These are phyloP conservation scores for Pelagia noctiluca DNA, from an alignment of 30 jellyfish, hydroid and myxozoan genomes.

Conservation along the genomic window DNA sequence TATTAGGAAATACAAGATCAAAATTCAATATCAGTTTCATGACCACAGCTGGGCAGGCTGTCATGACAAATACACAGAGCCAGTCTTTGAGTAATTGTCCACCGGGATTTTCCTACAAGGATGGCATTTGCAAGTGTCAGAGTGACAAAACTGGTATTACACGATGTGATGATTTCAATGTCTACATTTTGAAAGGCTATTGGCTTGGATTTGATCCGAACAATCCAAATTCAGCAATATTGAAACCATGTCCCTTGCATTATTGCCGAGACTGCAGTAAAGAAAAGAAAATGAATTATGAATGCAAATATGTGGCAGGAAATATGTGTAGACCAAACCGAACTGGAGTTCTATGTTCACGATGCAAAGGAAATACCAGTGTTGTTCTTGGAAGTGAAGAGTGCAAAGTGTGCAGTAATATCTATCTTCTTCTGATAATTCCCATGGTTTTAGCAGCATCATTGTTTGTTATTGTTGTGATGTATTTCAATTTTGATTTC, in stretches of 20 bases:
- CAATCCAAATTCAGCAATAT: slow-evolving; percentile 3
- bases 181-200: slow-evolving; percentile 53
- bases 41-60: slow-evolving; percentile 80
- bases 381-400: slow-evolving; percentile 79
- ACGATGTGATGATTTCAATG: slow-evolving; percentile 69
- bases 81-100: slow-evolving; percentile 67
- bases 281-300: slow-evolving; percentile 13
- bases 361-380: slow-evolving; percentile 76
- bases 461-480: slow-evolving; percentile 63
- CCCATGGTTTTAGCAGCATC: slow-evolving; percentile 69
- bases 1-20: slow-evolving; percentile 51
- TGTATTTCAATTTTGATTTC: slow-evolving; percentile 86
- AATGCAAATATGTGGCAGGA: slow-evolving; percentile 54
- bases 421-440: slow-evolving; percentile 41
- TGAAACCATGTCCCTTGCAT: slow-evolving; percentile 75
- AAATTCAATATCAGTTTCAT: slow-evolving; percentile 45
- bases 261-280: slow-evolving; percentile 68
- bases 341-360: slow-evolving; percentile 80
- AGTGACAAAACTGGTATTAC: slow-evolving; percentile 61
- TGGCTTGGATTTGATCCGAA: slow-evolving; percentile 45
- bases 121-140: slow-evolving; percentile 63
- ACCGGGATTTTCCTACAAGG: slow-evolving; percentile 66
- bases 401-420: slow-evolving; percentile 68
- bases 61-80: slow-evolving; percentile 20
- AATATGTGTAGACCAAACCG: slow-evolving; percentile 71